Evolutionary conservation across 2,113 vertebrate species (phyloP).

Genomic region (Mionectes macconnelli): DNA sequence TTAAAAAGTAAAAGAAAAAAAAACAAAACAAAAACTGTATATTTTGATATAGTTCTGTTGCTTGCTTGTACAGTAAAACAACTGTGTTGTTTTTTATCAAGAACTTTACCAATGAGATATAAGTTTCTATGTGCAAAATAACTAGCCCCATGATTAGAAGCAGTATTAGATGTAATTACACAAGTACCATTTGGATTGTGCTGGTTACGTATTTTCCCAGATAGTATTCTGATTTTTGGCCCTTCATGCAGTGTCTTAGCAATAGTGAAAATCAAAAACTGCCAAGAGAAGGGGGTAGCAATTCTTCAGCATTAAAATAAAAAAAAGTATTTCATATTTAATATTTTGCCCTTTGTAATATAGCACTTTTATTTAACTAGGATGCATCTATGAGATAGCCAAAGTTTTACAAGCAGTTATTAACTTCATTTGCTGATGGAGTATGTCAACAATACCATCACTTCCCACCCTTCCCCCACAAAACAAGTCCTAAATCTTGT

Average conservation of each 20-base stretch:
- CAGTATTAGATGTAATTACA: constrained; percentile 79
- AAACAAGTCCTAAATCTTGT: constrained; percentile 69
- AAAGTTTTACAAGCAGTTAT: constrained; percentile 78
- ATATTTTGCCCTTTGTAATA: constrained; percentile 78
- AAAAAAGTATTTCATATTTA: constrained; percentile 60
- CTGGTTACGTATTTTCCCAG: constrained; percentile 75
- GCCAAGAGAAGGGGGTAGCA: constrained; percentile 77
- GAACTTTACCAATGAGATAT: constrained; percentile 76
- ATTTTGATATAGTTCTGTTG: constrained; percentile 76
- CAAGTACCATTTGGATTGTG: constrained; percentile 74
- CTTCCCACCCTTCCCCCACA: constrained; percentile 55
- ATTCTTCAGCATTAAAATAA: constrained; percentile 61
- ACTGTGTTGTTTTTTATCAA: constrained; percentile 73
- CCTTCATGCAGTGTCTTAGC: constrained; percentile 81
- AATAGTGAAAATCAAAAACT: constrained; percentile 77
- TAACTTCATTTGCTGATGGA: constrained; percentile 71
- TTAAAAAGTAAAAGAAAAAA: constrained; percentile 38
- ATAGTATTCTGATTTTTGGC: constrained; percentile 75
- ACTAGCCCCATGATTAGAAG: constrained; percentile 75
- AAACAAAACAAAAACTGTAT: constrained; percentile 60
- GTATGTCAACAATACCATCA: constrained; percentile 63
- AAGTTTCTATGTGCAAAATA: constrained; percentile 78
- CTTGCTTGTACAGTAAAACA: constrained; percentile 76
- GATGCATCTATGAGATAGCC: constrained; percentile 80
- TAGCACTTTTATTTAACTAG: constrained; percentile 82